Conservation (phyloP, 2,113 vertebrate genomes). For the Eidolon helvum region DNA sequence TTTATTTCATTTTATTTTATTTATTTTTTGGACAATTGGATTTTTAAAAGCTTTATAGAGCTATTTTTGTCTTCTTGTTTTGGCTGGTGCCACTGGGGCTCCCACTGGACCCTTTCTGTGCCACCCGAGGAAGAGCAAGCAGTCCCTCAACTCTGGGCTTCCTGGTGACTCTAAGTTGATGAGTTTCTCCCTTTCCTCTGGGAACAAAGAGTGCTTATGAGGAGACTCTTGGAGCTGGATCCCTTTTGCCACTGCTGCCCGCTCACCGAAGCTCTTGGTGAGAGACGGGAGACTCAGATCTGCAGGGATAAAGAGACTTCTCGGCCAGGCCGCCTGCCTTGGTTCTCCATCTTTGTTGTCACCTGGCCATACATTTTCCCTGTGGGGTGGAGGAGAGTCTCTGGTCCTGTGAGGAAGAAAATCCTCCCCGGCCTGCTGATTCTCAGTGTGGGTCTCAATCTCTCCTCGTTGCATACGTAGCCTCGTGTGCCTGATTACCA, state of each 20-base stretch:
- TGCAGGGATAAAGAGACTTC: background rate
- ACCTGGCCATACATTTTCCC: background rate
- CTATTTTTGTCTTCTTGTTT: background rate
- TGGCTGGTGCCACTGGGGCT: background rate
- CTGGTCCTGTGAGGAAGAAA: fast-evolving
- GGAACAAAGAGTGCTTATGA: background rate
- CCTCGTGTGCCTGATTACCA: background rate
- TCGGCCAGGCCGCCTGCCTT: background rate
- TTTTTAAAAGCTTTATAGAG: background rate
- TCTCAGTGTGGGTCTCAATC: background rate
- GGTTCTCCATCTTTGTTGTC: background rate
- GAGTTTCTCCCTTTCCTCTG: background rate
- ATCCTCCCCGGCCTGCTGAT: background rate
- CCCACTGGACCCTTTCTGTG: background rate
- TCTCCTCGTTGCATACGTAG: fast-evolving
- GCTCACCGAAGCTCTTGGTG: background rate
- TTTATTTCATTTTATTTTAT: background rate
- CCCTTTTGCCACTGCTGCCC: background rate
- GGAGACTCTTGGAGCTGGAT: background rate
- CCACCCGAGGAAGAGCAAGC: background rate
- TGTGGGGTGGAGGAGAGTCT: background rate
- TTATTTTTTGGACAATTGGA: background rate
- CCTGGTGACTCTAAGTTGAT: background rate
- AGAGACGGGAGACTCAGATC: background rate
- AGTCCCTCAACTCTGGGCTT: background rate